Conservation (phyloP, 2,113 vertebrate species). For the Xiphias gladius region DNA sequence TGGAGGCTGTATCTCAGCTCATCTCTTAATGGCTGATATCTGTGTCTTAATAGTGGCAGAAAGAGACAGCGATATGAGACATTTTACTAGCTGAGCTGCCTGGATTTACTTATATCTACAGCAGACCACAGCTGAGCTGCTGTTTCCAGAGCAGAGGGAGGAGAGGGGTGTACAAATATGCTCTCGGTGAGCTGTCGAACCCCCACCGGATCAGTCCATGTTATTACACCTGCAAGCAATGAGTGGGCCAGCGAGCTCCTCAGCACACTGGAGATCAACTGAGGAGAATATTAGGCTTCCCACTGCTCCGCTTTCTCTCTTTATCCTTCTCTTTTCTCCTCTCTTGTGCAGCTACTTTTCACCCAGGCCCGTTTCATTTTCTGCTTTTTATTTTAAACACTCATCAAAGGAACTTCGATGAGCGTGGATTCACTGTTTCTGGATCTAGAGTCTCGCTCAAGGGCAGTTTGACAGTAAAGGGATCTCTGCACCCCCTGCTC, state of each 20-base stretch:
- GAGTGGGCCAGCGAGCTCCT: conserved; percentile 37
- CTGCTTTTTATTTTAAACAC: conserved; percentile 27
- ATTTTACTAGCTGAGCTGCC: conserved; percentile 34
- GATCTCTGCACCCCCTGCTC: neutral
- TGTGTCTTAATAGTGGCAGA: neutral
- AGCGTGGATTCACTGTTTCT: conserved; percentile 6
- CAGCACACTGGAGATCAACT: conserved; percentile 29
- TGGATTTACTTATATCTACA: conserved; percentile 6
- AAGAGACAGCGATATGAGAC: conserved; percentile 19
- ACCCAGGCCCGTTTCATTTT: neutral
- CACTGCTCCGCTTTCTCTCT: conserved; percentile 12
- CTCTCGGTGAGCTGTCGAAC: conserved; percentile 33
- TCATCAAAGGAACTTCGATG: conserved; percentile 14
- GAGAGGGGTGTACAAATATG: conserved; percentile 25
- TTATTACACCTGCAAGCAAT: conserved; percentile 82
- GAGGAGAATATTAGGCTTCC: conserved; percentile 21
- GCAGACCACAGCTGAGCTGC: conserved; percentile 36
- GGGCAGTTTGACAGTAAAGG: neutral
- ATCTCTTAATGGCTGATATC: conserved; percentile 21
- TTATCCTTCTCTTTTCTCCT: neutral
- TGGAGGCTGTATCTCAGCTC: neutral
- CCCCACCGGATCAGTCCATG: conserved; percentile 56
- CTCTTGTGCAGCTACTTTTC: neutral
- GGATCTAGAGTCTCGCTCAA: neutral
- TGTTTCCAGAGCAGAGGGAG: conserved; percentile 37